Conservation (phyloP, 2,797 vertebrate genomes). For the Darevskia mixta region DNA sequence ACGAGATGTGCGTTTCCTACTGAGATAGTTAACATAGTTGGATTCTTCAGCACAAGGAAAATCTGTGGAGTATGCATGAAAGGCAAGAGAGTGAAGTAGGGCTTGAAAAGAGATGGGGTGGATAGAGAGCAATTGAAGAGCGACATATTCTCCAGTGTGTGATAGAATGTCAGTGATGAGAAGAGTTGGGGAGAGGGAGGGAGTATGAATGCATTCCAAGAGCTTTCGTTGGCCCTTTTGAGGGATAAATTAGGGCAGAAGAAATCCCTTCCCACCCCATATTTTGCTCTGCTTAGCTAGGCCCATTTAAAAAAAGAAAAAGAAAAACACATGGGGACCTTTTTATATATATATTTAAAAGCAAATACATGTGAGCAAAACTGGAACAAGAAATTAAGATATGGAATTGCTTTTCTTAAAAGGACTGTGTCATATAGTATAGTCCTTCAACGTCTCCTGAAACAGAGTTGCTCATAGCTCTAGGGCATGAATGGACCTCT, state of each 20-base stretch:
- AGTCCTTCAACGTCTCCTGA: neutral
- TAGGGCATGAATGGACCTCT: neutral
- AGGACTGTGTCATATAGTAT: neutral
- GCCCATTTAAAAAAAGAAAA: neutral
- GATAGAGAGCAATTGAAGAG: neutral
- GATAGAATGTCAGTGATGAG: neutral
- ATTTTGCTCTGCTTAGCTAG: constrained; percentile 9
- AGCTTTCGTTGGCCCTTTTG: constrained; percentile 6
- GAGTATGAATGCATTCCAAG: constrained; percentile 18
- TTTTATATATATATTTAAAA: neutral
- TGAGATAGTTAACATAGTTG: constrained; percentile 43
- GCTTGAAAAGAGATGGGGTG: neutral
- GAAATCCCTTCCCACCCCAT: neutral
- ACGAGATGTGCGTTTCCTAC: neutral
- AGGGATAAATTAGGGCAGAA: constrained; percentile 38
- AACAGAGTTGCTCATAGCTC: neutral
- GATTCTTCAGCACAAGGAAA: constrained; percentile 28
- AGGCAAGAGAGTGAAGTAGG: neutral
- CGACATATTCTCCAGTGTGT: constrained; percentile 5
- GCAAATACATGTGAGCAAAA: neutral
- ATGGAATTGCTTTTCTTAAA: constrained; percentile 5
- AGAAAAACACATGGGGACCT: neutral
- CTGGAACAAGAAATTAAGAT: neutral
- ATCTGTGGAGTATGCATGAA: constrained; percentile 8
- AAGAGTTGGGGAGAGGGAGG: neutral